These are phyloP conservation scores for Notarius lentiginosus DNA, from an alignment of 2,113 vertebrate species.

Conservation along the genomic window DNA sequence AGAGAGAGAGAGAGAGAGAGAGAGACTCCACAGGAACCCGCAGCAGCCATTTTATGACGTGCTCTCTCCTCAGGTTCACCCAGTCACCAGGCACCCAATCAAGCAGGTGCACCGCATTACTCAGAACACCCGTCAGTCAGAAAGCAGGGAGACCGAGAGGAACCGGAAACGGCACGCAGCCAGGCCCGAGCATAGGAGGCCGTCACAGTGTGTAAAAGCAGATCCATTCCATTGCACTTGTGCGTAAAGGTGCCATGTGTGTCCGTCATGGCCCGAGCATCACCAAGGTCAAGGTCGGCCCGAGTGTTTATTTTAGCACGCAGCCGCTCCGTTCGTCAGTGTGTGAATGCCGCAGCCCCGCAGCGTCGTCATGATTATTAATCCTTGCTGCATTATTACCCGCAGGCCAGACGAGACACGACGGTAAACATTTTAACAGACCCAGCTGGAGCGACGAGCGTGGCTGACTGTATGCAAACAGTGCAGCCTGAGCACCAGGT, in stretches of 20 bases:
- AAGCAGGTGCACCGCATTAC: too few species aligned
- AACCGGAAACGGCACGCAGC: too few species aligned
- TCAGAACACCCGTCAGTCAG: too few species aligned
- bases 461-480: slow-evolving; percentile 21
- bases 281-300: not conserved
- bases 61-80: too few species aligned
- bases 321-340: slow-evolving; percentile 26
- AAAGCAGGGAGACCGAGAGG: too few species aligned
- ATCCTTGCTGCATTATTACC: slow-evolving; percentile 33
- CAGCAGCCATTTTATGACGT: too few species aligned
- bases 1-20: too few species aligned
- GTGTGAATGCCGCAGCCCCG: slow-evolving; percentile 13
- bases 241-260: not conserved
- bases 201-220: too few species aligned
- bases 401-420: not conserved
- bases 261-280: not conserved
- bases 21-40: too few species aligned
- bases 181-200: too few species aligned
- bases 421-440: slow-evolving; percentile 28
- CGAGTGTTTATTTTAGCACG: slow-evolving; percentile 17
- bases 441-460: slow-evolving; percentile 20
- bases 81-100: too few species aligned
- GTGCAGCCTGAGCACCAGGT: not conserved
- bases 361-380: slow-evolving; percentile 42
- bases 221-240: too few species aligned